These are phyloP conservation scores for Adineta ricciae DNA, from an alignment of 2,888 invertebrate genomes.

Conservation along the genomic window DNA sequence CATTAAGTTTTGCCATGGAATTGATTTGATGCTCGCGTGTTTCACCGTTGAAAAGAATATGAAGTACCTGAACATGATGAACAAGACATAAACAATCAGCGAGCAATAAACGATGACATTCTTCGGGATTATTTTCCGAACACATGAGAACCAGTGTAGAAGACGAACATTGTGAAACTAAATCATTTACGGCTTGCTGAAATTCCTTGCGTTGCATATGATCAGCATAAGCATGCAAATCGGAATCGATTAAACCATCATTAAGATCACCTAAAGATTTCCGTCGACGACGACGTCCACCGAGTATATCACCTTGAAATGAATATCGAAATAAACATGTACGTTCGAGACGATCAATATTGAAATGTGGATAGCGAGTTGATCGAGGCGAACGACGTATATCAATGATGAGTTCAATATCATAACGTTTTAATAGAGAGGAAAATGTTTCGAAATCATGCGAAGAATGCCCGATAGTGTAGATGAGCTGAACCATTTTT, in stretches of 20 bases:
- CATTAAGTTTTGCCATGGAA: neutral
- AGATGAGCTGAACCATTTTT: neutral
- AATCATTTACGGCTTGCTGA: neutral
- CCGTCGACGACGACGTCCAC: slow-evolving; percentile 4
- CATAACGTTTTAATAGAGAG: neutral
- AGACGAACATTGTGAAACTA: neutral
- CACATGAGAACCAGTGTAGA: neutral
- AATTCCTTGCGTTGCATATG: neutral
- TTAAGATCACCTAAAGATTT: neutral
- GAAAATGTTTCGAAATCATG: neutral
- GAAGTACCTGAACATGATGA: neutral
- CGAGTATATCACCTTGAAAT: neutral
- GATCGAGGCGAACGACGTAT: slow-evolving; percentile 16
- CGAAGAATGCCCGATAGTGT: slow-evolving; percentile 17
- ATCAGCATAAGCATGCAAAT: neutral
- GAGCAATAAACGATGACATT: slow-evolving; percentile 7
- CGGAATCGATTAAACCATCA: neutral
- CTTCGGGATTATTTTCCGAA: neutral
- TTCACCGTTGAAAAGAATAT: slow-evolving; percentile 8
- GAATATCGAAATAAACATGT: neutral
- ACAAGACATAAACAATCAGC: neutral
- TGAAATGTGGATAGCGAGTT: neutral
- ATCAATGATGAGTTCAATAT: neutral
- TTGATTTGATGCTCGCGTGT: neutral
- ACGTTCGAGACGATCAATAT: neutral